A percentile compares a stretch with the other conserved stretches of the same genome.
These are phyloP conservation scores for Mixornis gularis DNA, from an alignment of 2,113 vertebrate genomes.

Conservation along the genomic window DNA sequence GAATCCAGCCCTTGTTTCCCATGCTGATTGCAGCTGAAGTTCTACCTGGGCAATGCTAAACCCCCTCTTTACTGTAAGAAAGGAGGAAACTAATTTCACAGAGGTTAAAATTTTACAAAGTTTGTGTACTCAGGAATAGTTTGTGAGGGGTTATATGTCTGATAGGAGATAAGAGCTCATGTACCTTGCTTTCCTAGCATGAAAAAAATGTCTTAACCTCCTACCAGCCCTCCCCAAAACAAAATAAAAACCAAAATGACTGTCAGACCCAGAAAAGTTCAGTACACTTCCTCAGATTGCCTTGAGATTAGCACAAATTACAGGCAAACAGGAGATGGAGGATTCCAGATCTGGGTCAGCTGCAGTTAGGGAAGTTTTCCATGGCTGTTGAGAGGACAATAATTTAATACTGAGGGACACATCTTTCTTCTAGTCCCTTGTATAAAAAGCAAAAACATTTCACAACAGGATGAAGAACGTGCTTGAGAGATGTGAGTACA, in stretches of 20 bases:
- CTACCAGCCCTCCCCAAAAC: too few relatives aligned
- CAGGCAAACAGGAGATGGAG: background rate
- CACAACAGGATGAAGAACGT: background rate
- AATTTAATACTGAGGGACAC: background rate
- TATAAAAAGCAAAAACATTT: background rate
- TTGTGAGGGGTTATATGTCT: constrained; percentile 15
- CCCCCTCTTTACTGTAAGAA: constrained; percentile 28
- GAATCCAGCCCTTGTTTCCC: background rate
- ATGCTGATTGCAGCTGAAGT: background rate
- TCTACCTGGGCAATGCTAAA: constrained; percentile 7
- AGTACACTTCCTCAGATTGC: background rate
- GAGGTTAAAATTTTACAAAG: constrained; percentile 75
- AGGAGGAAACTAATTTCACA: constrained; percentile 38
- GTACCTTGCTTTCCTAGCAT: constrained; percentile 21
- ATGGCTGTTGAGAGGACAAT: background rate
- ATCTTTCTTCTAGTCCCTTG: background rate
- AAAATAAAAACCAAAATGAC: background rate
- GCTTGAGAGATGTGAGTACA: accelerated
- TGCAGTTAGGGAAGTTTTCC: background rate
- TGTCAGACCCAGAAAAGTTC: background rate
- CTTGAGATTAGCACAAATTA: background rate
- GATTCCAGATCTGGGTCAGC: background rate
- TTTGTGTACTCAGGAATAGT: constrained; percentile 50
- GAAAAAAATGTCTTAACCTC: constrained; percentile 48
- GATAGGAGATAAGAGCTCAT: constrained; percentile 64